Base-by-base conservation (phyloP, 2,797 vertebrate species). In the Adelosebastes latens region DNA sequence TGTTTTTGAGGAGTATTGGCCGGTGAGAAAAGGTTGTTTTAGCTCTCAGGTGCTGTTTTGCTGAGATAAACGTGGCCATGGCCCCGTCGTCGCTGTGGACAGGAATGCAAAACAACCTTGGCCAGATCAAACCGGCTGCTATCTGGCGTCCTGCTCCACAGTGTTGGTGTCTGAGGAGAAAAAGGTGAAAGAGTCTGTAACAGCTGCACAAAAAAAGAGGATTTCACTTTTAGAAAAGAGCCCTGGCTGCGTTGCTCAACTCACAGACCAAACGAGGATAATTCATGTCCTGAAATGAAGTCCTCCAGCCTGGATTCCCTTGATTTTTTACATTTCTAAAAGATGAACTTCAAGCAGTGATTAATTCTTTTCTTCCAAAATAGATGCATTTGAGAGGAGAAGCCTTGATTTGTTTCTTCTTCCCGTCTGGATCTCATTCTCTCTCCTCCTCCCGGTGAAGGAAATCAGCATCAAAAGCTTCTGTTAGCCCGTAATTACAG, bases 401-500 rank as follows among this genome's bases (percentile, higher is more conserved):
- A 79, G 75, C 75, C 72, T 58, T 75, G 76, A 73, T 91, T 92
- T 92, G 85, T 92, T 85, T 85, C 84, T 59, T 75, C 82, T 70
- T 55, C 52, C 58, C 83, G 39, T 55, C 77, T 71, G 52, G 69
- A 60, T 95, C 95, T 95, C 94, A 92, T 95, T 95, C 96, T 96
- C 96, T 96, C 65, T 52, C 94, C 94, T 94, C 93, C 94, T 96
- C 95, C 95, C 89, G 94, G 96, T 96, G 96, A 96, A 96, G 95
- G 96, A 97, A 97, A 97, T 97, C 95, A 89, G 95, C 96, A 97
- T 97, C 96, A 97, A 97, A 98, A 97, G 95, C 97, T 95, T 96
- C 95, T 95, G 96, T 97, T 97, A 96, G 96, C 95, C 93, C 88
- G 94, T 99, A 99, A 99, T 99, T 99, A 97, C 97, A 96, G 97